Percentiles rank a stretch among this genome's conserved stretches.
Conservation (phyloP, 2,888 invertebrate genomes). For the Pecten maximus region DNA sequence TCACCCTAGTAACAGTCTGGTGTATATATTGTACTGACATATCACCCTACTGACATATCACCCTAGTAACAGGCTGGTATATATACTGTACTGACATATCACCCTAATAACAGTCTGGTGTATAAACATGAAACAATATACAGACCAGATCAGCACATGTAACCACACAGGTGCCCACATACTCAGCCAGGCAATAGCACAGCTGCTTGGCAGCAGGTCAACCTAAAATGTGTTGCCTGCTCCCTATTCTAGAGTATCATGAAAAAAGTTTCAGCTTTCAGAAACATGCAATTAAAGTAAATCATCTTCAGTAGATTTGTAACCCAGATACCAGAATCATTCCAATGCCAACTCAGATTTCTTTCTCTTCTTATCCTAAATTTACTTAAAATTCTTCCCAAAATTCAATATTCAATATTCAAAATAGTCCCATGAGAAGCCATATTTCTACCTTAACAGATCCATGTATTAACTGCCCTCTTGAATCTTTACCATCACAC, state of each 20-base stretch:
- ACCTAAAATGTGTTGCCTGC: neutral
- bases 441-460: neutral
- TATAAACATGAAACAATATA: neutral
- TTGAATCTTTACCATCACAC: neutral
- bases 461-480: no score
- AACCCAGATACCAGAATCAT: no score
- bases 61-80: no score
- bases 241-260: neutral
- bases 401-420: no score
- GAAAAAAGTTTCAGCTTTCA: neutral
- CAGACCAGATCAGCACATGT: neutral
- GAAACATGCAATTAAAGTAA: no score
- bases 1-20: no score
- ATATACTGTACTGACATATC: neutral
- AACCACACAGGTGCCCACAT: neutral
- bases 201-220: neutral
- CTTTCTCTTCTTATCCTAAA: no score
- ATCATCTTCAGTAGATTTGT: no score
- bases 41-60: no score
- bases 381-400: neutral
- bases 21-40: no score
- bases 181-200: neutral
- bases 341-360: no score
- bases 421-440: no score
- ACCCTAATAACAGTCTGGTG: neutral